Evolutionary conservation across 2,797 vertebrate species (phyloP).

Genomic region (Periparus ater): DNA sequence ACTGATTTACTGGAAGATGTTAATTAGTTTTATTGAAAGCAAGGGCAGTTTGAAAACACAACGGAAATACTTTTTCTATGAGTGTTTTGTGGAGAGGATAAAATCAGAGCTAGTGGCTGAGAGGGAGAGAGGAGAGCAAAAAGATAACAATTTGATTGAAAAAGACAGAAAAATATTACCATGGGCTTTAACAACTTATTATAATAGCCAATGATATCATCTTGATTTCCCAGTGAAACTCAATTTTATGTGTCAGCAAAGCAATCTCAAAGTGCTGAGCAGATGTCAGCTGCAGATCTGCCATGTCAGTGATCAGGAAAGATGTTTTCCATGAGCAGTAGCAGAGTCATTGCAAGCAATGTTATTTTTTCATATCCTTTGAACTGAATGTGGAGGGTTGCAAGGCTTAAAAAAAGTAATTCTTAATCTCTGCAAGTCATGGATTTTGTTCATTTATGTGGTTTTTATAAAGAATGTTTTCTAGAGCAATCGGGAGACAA

Average conservation of each 20-base stretch:
- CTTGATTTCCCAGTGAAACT: conserved; percentile 54
- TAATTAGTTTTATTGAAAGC: conserved; percentile 33
- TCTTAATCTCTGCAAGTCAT: neutral
- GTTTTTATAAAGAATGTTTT: neutral
- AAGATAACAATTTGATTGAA: conserved; percentile 27
- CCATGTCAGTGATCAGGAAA: conserved; percentile 51
- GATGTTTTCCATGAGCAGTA: conserved; percentile 38
- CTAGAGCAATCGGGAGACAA: neutral
- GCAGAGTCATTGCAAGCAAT: neutral
- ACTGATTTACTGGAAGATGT: conserved; percentile 3
- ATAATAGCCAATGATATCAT: conserved; percentile 46
- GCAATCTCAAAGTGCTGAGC: conserved; percentile 52
- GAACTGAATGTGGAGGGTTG: neutral
- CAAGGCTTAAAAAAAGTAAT: conserved; percentile 21
- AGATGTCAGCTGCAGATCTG: conserved; percentile 67
- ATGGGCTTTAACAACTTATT: conserved; percentile 47
- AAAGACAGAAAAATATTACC: conserved; percentile 11
- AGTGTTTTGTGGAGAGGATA: neutral
- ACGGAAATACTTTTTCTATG: neutral
- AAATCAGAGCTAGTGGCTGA: neutral
- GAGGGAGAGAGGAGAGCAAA: neutral
- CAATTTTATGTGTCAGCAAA: conserved; percentile 68
- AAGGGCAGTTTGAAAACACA: neutral
- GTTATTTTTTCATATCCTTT: conserved; percentile 14
- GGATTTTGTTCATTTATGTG: neutral